Evolutionary conservation across 2,797 vertebrate species (phyloP), one percentile per base, ranked within the genome.

Genomic region (Danio tinwini): DNA sequence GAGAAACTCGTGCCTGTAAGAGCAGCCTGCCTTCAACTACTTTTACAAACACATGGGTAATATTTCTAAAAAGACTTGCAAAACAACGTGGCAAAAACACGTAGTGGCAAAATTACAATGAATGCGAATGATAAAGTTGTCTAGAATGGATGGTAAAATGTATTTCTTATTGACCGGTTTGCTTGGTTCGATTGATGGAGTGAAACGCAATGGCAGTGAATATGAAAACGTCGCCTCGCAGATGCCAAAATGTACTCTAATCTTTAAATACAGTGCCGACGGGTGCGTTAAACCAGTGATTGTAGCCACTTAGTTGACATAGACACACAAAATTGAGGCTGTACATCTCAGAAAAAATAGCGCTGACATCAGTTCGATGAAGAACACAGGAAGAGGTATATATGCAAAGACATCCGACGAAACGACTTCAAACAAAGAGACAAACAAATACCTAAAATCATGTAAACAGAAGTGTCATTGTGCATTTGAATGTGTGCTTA

Each of bases 401-500:
- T 29, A 84, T 84, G 85, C 84, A 78, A 85, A 90, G 81, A 85
- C 68, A 76, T 72, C 78, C 47, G 61, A 82, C 69, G 59, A 68
- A 70, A 82, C 73, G 82, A 84, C 59, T 69, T 88, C 83, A 74
- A 89, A 79, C 82, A 78, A 70, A 82, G 61, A 83, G 50, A 83
- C 74, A 75, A 55, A 88, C 87, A 83, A 90, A 88, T 84, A 87
- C 69, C 88, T 90, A 87, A 89, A 91, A 89, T 88, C 85, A 89
- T 93, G 92, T 93, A 93, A 93, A 93, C 91, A 93, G 92, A 90
- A 91, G 90, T 85, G 88, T 92, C 86, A 85, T 91, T 93, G 93
- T 93, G 92, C 92, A 93, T 93, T 91, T 85, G 83, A 90, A 89
- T 87, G 90, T 94, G 93, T 94, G 93, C 92, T 93, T 92, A 88